A percentile compares a stretch with the other conserved stretches of the same genome.
Conservation (phyloP, 1,140 invertebrate genomes). For the Penaeus vannamei region DNA sequence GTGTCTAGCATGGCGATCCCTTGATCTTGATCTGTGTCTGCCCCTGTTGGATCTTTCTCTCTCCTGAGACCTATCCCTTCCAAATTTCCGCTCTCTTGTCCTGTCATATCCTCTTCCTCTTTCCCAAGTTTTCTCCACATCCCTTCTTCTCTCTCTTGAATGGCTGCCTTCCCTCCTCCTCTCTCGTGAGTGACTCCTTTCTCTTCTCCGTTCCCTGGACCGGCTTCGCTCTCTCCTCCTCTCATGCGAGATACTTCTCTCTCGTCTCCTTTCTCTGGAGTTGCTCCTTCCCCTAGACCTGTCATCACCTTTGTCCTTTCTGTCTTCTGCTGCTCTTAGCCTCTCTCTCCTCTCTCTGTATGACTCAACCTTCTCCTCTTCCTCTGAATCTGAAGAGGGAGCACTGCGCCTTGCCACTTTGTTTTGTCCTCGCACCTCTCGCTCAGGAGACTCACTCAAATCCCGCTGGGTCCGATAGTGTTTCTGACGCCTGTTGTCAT, state of each 20-base stretch:
- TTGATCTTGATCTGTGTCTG: conserved; percentile 40
- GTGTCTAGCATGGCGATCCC: conserved; percentile 24
- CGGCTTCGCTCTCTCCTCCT: conserved; percentile 54
- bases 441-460: conserved; percentile 53
- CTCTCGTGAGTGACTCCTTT: conserved; percentile 57
- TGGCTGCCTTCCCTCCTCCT: conserved; percentile 60
- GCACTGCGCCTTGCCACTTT: conserved; percentile 29
- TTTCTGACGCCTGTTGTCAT: conserved; percentile 52
- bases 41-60: conserved; percentile 44
- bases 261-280: conserved; percentile 62
- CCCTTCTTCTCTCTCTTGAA: conserved; percentile 53
- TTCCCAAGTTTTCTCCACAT: conserved; percentile 62
- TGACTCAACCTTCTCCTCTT: conserved; percentile 60
- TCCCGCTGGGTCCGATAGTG: conserved; percentile 59
- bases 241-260: conserved; percentile 65
- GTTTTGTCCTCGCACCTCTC: background rate
- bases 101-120: background rate
- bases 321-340: conserved; percentile 68
- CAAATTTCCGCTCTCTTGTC: conserved; percentile 28
- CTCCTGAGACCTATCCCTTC: conserved; percentile 40
- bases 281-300: conserved; percentile 54
- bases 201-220: conserved; percentile 58
- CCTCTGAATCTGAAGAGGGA: conserved; percentile 51
- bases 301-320: conserved; percentile 62
- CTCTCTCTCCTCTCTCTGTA: conserved; percentile 67